phyloP scores from a whole-genome alignment of 1,140 invertebrate genomes.

The Lucilia sericata region DNA sequence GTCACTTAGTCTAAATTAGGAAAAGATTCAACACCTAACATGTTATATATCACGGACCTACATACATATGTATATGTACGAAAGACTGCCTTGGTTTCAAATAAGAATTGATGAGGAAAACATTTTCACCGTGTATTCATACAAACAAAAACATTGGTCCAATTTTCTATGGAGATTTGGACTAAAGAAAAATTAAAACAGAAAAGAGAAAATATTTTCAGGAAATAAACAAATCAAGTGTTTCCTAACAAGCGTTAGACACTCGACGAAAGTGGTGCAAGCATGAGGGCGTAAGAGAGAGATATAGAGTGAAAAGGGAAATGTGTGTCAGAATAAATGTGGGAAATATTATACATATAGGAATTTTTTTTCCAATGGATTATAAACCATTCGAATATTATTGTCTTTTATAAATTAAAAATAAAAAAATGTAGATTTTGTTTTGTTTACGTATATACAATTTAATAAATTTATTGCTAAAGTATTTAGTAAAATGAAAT shows the following conservation, averaged over 20 bases:
- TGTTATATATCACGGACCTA: too few relatives aligned
- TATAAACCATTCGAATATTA: constrained; percentile 50
- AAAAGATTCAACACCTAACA: too few relatives aligned
- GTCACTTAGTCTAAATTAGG: too few relatives aligned
- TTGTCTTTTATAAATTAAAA: constrained; percentile 46
- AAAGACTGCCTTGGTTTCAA: too few relatives aligned
- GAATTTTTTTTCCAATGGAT: constrained; percentile 21
- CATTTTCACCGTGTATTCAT: too few relatives aligned
- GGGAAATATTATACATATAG: not conserved
- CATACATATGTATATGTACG: too few relatives aligned
- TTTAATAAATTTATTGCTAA: too few relatives aligned
- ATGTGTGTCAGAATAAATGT: constrained; percentile 5
- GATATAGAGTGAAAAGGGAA: not conserved
- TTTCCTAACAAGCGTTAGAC: not conserved
- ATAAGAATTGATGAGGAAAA: too few relatives aligned
- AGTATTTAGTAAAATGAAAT: too few relatives aligned
- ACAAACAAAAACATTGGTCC: too few relatives aligned
- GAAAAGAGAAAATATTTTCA: not conserved
- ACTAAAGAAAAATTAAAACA: not conserved
- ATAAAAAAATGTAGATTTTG: not conserved
- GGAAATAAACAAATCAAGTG: constrained; percentile 12
- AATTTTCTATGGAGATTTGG: not conserved
- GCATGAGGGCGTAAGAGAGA: not conserved
- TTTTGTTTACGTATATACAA: not conserved
- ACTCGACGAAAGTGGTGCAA: not conserved